Evolutionary conservation across 1,140 invertebrate species (phyloP).

Genomic region (Camponotus pennsylvanicus): DNA sequence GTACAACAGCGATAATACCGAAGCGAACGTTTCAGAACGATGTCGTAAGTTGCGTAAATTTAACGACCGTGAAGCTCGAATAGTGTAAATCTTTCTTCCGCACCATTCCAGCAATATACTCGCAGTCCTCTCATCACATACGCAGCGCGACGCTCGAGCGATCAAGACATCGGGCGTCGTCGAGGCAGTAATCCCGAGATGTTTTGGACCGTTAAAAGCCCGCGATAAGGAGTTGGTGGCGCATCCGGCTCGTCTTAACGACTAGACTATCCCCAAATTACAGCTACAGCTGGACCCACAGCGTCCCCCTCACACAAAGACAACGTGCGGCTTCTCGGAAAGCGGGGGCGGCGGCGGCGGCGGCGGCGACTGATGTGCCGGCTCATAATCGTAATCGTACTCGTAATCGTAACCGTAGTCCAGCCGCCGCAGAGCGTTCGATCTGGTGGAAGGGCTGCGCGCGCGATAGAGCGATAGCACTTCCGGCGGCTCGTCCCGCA

Average conservation of each 20-base stretch:
- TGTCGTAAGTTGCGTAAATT: neutral
- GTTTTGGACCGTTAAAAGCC: constrained; percentile 32
- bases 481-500: constrained; percentile 81
- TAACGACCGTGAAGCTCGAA: neutral
- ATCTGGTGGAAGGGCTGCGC: constrained; percentile 70
- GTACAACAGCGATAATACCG: neutral
- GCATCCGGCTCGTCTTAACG: constrained; percentile 25
- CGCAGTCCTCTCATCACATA: neutral
- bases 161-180: constrained; percentile 1
- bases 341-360: constrained; percentile 62
- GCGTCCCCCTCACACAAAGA: constrained; percentile 81
- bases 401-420: constrained; percentile 80
- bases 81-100: neutral
- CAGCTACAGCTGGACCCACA: neutral
- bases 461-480: constrained; percentile 81
- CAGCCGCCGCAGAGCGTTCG: constrained; percentile 57
- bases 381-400: constrained; percentile 82
- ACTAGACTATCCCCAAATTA: constrained; percentile 24
- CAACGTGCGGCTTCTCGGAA: constrained; percentile 82
- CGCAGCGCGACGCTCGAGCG: neutral
- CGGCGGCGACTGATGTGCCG: constrained; percentile 67
- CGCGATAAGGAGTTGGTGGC: constrained; percentile 34
- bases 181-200: constrained; percentile 46
- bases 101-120: neutral
- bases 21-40: neutral